Evolutionary conservation across 2,797 vertebrate genomes (phyloP).

Genomic region (Carapus acus): DNA sequence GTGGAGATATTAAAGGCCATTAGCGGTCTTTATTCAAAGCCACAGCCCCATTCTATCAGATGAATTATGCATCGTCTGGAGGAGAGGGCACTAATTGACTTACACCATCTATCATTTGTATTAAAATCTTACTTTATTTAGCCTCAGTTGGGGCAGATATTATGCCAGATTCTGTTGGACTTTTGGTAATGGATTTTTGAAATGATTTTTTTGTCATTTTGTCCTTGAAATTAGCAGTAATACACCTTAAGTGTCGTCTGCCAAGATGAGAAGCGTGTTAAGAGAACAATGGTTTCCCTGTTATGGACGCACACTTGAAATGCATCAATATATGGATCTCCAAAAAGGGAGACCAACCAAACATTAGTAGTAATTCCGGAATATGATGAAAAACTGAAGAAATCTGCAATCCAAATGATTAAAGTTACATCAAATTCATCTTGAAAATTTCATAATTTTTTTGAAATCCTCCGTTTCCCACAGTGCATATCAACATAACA

Average conservation of each 20-base stretch:
- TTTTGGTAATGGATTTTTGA: not conserved
- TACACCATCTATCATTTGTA: conserved; percentile 63
- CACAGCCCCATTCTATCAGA: conserved; percentile 66
- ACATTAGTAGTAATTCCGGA: too few relatives aligned
- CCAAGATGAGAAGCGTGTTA: too few relatives aligned
- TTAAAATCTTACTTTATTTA: conserved; percentile 54
- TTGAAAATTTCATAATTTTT: conserved; percentile 3
- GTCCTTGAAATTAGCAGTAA: too few relatives aligned
- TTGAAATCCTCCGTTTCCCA: too few relatives aligned
- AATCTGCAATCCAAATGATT: too few relatives aligned
- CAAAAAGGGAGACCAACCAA: too few relatives aligned
- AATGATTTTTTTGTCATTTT: conserved; percentile 9
- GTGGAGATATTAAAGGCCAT: conserved; percentile 62
- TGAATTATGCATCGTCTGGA: conserved; percentile 75
- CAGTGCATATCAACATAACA: conserved; percentile 1
- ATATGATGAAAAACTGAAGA: too few relatives aligned
- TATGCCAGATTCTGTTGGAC: conserved; percentile 21
- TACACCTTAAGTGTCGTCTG: too few relatives aligned
- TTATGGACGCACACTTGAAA: too few relatives aligned
- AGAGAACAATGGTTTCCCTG: too few relatives aligned
- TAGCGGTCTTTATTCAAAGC: conserved; percentile 68
- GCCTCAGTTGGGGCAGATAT: conserved; percentile 44
- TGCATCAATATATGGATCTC: too few relatives aligned
- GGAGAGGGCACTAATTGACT: conserved; percentile 62
- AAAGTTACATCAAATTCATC: too few relatives aligned